Percentiles rank a stretch among this genome's conserved stretches.
These are phyloP conservation scores for Delia radicum DNA, from an alignment of 1,140 invertebrate genomes.

Conservation along the genomic window DNA sequence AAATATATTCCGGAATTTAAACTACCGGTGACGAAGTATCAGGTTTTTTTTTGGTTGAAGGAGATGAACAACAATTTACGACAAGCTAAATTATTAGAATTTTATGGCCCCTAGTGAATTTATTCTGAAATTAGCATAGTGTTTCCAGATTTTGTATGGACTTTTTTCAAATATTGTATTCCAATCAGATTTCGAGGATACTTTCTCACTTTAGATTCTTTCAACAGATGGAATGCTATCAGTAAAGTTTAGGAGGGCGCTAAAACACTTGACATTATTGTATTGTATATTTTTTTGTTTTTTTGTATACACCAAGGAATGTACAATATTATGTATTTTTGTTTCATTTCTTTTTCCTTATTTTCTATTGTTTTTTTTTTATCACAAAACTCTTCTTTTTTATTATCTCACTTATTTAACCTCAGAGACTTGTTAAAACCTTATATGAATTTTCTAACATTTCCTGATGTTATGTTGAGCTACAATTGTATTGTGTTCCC, in stretches of 20 bases:
- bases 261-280: constrained; percentile 1
- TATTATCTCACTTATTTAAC: not conserved
- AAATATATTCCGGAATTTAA: too few relatives aligned
- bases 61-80: too few relatives aligned
- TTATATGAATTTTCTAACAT: not conserved
- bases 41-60: too few relatives aligned
- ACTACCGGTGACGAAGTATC: too few relatives aligned
- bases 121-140: too few relatives aligned
- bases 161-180: too few relatives aligned
- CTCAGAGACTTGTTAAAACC: not conserved
- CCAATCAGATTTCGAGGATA: not conserved
- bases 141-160: too few relatives aligned
- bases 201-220: not conserved
- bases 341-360: not conserved
- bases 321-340: not conserved
- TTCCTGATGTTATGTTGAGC: not conserved
- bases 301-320: not conserved
- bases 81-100: too few relatives aligned
- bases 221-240: not conserved
- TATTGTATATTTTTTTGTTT: not conserved
- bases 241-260: not conserved
- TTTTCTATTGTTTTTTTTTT: not conserved
- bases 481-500: not conserved
- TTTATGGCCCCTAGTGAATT: too few relatives aligned
- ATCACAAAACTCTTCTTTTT: not conserved